Conservation (phyloP, 2,113 vertebrate genomes). For the Calidris pugnax region DNA sequence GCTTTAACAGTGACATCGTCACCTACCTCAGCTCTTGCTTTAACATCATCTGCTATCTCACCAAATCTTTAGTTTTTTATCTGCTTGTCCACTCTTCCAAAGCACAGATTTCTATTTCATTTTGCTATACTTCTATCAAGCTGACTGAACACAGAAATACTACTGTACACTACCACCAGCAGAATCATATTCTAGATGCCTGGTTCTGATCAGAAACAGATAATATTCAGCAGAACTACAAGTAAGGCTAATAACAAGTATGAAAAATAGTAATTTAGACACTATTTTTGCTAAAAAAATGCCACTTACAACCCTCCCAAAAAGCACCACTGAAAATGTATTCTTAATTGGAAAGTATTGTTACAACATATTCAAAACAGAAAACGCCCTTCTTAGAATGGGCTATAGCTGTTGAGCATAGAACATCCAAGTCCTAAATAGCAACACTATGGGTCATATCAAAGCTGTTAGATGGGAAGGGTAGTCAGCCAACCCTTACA, state of each 20-base stretch:
- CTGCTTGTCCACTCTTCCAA: background rate
- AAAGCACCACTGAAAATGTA: background rate
- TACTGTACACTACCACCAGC: background rate
- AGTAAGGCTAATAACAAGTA: background rate
- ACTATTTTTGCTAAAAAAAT: background rate
- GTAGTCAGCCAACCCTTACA: background rate
- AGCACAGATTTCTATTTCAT: background rate
- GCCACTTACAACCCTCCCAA: background rate
- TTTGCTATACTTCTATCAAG: background rate
- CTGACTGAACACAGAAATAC: background rate
- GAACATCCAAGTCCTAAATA: background rate
- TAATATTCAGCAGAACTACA: background rate
- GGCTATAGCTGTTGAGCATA: background rate
- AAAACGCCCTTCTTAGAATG: background rate
- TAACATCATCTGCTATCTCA: background rate
- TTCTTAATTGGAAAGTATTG: background rate
- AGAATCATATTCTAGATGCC: background rate
- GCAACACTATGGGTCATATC: background rate
- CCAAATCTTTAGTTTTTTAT: background rate
- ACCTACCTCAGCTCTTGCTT: background rate
- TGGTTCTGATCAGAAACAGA: background rate
- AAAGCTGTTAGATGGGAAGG: background rate
- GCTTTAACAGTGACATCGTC: background rate
- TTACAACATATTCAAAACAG: background rate
- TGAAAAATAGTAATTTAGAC: background rate